phyloP scores from a whole-genome alignment of 2,113 vertebrate species.

The Lynx canadensis region DNA sequence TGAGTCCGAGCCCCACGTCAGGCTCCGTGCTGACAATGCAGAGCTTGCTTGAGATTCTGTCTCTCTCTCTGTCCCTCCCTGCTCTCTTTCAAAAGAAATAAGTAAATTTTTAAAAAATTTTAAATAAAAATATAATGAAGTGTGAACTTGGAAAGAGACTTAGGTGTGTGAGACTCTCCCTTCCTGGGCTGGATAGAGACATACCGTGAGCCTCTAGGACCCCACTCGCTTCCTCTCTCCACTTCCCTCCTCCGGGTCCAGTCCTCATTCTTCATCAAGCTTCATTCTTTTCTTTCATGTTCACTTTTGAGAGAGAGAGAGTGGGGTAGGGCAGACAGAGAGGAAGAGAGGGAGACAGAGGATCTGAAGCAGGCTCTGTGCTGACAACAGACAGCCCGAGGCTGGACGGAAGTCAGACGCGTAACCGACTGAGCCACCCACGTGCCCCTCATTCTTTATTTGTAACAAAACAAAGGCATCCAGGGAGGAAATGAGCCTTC shows the following conservation, averaged over 20 bases:
- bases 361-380: too few relatives aligned
- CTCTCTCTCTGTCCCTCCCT: too few relatives aligned
- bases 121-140: background rate
- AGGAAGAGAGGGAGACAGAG: too few relatives aligned
- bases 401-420: too few relatives aligned
- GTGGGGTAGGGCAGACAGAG: too few relatives aligned
- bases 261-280: background rate
- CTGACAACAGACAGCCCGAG: too few relatives aligned
- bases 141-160: background rate
- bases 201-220: accelerated
- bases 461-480: background rate
- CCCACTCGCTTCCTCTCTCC: background rate
- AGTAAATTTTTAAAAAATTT: too few relatives aligned
- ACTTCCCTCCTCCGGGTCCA: background rate
- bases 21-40: accelerated
- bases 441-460: background rate
- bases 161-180: background rate
- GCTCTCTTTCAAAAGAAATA: too few relatives aligned
- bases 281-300: background rate
- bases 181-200: background rate
- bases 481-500: background rate
- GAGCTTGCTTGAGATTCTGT: too few relatives aligned
- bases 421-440: too few relatives aligned
- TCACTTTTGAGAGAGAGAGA: too few relatives aligned
- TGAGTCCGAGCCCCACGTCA: too few relatives aligned